Evolutionary conservation across 2,888 invertebrate genomes (phyloP).

Genomic region (Coenonympha glycerion): DNA sequence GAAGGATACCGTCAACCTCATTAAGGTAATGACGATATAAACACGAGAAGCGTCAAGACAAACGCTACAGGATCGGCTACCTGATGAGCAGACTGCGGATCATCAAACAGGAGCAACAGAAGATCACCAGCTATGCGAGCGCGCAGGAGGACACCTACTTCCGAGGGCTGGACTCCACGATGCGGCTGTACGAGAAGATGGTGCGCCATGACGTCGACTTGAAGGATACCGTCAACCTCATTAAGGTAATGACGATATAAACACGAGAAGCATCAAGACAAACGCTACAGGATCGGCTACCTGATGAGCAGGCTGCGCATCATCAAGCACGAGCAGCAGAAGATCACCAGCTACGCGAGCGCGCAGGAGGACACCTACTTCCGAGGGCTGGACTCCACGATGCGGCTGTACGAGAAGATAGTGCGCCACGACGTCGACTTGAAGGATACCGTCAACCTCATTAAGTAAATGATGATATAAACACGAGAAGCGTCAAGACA

Average conservation of each 20-base stretch:
- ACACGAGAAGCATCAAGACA: no score
- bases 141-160: no score
- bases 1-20: constrained; percentile 33
- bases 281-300: no score
- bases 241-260: no score
- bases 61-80: constrained; percentile 43
- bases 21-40: no score
- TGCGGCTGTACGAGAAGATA: constrained; percentile 37
- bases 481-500: no score
- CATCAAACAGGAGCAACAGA: constrained; percentile 33
- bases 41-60: constrained; percentile 28
- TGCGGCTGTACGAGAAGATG: constrained; percentile 37
- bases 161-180: neutral
- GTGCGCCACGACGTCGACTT: constrained; percentile 39
- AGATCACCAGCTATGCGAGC: neutral
- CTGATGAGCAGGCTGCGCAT: constrained; percentile 41
- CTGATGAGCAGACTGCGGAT: constrained; percentile 42
- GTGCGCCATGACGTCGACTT: constrained; percentile 39
- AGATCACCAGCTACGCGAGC: neutral
- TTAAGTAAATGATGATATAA: no score
- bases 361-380: no score
- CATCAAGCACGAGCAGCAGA: constrained; percentile 33
- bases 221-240: constrained; percentile 33
- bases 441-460: constrained; percentile 33
- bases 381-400: neutral